Evolutionary conservation across 2,113 vertebrate species (phyloP).

Genomic region (Phrynosoma platyrhinos): DNA sequence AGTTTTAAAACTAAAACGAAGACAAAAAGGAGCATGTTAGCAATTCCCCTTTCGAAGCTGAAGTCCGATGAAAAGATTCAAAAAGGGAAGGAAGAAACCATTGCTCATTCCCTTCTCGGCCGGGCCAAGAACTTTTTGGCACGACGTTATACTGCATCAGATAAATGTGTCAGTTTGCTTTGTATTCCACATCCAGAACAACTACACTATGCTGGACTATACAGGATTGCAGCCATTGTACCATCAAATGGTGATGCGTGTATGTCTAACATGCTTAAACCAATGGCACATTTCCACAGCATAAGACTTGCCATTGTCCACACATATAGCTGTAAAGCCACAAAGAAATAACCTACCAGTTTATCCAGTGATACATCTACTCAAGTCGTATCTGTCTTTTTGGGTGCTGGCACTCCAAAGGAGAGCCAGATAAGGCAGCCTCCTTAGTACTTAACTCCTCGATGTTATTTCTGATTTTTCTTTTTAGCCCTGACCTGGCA

Average conservation of each 20-base stretch:
- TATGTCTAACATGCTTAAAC: not conserved
- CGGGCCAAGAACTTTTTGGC: too few species aligned
- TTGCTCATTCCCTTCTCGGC: accelerated
- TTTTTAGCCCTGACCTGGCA: slow-evolving; percentile 61
- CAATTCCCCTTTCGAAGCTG: not conserved
- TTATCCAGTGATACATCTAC: not conserved
- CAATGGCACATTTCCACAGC: not conserved
- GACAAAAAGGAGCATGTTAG: slow-evolving; percentile 67
- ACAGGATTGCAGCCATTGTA: not conserved
- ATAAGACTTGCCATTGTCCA: too few species aligned
- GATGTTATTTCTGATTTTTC: slow-evolving; percentile 38
- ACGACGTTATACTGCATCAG: too few species aligned
- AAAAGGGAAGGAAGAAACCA: slow-evolving; percentile 44
- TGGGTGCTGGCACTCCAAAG: not conserved
- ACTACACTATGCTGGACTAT: too few species aligned
- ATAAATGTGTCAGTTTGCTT: too few species aligned
- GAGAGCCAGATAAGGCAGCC: not conserved
- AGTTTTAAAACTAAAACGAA: slow-evolving; percentile 72
- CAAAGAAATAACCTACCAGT: not conserved
- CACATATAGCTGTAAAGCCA: too few species aligned
- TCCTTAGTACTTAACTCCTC: slow-evolving; percentile 39
- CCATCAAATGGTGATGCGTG: not conserved
- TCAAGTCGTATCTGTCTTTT: not conserved
- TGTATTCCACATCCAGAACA: too few species aligned
- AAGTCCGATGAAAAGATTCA: slow-evolving; percentile 69